phyloP scores from a whole-genome alignment of 2,888 invertebrate genomes.

The Iselma pallidipennis region DNA sequence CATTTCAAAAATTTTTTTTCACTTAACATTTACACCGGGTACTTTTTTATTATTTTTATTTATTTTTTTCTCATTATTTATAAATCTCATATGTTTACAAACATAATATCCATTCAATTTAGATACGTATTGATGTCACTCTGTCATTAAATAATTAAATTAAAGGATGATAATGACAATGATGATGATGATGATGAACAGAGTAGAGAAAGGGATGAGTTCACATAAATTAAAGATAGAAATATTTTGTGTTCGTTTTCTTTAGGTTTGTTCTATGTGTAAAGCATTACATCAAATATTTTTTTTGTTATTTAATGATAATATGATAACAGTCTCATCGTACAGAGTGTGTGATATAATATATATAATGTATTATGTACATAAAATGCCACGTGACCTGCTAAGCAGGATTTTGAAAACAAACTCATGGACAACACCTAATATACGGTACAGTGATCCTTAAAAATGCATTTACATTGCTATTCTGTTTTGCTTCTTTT shows the following conservation, averaged over 20 bases:
- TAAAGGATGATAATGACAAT: background rate
- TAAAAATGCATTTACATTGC: slow-evolving; percentile 37
- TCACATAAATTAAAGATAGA: background rate
- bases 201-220: background rate
- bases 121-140: slow-evolving; percentile 40
- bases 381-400: slow-evolving; percentile 44
- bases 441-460: slow-evolving; percentile 50
- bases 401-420: slow-evolving; percentile 31
- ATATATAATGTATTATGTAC: slow-evolving; percentile 45
- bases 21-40: slow-evolving; percentile 52
- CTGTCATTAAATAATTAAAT: slow-evolving; percentile 4
- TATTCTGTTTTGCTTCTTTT: slow-evolving; percentile 20
- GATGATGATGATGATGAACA: background rate
- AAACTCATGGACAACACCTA: slow-evolving; percentile 52
- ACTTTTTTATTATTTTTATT: slow-evolving; percentile 30
- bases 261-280: background rate
- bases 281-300: slow-evolving; percentile 23
- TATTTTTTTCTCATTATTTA: slow-evolving; percentile 24
- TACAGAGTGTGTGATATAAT: slow-evolving; percentile 39
- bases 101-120: slow-evolving; percentile 38
- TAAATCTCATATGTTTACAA: slow-evolving; percentile 41
- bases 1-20: slow-evolving; percentile 50
- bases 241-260: background rate
- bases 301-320: slow-evolving; percentile 18
- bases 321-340: slow-evolving; percentile 55